Conservation (phyloP, 2,113 vertebrate species). For the Machaerirhynchus nigripectus region DNA sequence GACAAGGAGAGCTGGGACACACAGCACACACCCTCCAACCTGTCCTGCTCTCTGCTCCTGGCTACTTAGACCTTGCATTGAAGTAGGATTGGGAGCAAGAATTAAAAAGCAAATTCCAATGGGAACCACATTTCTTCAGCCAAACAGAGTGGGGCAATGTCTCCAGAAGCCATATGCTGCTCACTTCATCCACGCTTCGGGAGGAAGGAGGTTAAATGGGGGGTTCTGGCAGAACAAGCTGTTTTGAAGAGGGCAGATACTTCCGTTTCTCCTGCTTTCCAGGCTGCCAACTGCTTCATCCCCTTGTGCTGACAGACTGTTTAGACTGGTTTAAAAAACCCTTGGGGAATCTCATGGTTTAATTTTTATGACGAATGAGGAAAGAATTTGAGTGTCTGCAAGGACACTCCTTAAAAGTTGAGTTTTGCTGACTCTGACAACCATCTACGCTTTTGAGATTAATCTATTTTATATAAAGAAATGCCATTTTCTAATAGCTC, state of each 20-base stretch:
- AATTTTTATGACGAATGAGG: neutral
- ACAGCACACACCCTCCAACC: fast-evolving
- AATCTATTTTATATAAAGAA: neutral
- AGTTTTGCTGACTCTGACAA: neutral
- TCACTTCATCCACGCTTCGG: neutral
- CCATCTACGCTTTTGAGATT: neutral
- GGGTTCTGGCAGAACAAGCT: neutral
- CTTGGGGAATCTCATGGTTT: neutral
- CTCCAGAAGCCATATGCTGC: neutral
- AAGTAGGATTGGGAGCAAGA: neutral
- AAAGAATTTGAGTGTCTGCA: neutral
- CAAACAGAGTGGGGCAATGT: neutral
- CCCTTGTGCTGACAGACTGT: neutral
- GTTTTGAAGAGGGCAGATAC: neutral
- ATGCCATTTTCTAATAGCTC: neutral
- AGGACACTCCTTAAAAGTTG: neutral
- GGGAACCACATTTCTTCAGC: neutral
- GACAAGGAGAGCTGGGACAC: neutral
- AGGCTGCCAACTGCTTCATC: neutral
- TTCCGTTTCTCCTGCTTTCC: neutral
- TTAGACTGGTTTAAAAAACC: neutral
- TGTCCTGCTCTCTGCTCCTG: neutral
- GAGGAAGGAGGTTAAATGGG: neutral
- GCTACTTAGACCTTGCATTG: fast-evolving
- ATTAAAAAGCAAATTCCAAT: neutral